Evolutionary conservation across 1,140 invertebrate species (phyloP), one percentile per base, ranked within the genome.

Genomic region (Aradophagus sp.): DNA sequence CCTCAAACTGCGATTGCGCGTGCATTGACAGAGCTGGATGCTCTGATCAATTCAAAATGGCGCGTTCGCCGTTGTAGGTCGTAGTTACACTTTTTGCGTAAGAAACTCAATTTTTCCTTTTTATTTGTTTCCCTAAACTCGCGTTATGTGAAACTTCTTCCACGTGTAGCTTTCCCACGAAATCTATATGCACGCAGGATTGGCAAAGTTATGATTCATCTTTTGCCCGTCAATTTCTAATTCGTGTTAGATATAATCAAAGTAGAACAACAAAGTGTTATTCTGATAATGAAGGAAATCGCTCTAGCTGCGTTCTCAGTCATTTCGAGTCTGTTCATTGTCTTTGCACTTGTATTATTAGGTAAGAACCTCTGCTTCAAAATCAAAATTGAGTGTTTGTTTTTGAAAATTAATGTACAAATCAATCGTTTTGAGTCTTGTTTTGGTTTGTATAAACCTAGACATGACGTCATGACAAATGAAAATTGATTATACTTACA

Each of bases 241-340:
- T 56, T 45, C 53, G 45, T 35, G 45, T 48, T 69, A 62, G 35
- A 56, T 42, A 50, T 26, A 59, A 55, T 52, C 36, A 41, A 62
- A 56, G 35, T 55, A 61, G 55, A 34, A 20, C 29, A 55, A 47
- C 47, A 26, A 29, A 48, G 41, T 36, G 55, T 47, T 20, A 19
- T 53, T 69, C 52, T 52, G 39, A 70, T 70, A 77, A 88, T 88
- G 87, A 85, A 85, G 82, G 87, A 88, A 72, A 76, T 87, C 53
- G 71, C 86, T 65, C 74, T 88, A 42, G 84, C 86, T 38, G 73
- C 84, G 50, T 76, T 88, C 55, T 87, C 86, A 20, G 77, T 88
- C 45, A 62, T 87, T 67, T 81, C 82, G 26, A 87, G 87, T 50
- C 61, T 88, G 38, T 65, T 86, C 17, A 75, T 88, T 52, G 87